A percentile compares a stretch with the other conserved stretches of the same genome.
Conservation (phyloP, 2,888 invertebrate species). For the Microchrysa polita region DNA sequence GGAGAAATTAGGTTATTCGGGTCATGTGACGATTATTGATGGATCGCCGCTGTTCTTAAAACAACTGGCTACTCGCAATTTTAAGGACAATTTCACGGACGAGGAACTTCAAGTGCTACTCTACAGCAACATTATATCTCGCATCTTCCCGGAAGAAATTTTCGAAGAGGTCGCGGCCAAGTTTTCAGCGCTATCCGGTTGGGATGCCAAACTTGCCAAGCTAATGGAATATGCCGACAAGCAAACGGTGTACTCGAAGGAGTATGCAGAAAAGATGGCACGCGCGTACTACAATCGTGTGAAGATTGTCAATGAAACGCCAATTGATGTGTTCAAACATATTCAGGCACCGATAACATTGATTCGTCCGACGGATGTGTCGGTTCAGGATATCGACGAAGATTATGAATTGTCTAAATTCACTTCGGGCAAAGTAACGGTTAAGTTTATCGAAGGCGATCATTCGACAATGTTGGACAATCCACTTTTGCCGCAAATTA, state of each 20-base stretch:
- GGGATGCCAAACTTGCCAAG: slow-evolving; percentile 68
- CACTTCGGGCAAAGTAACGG: slow-evolving; percentile 68
- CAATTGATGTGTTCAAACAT: slow-evolving; percentile 64
- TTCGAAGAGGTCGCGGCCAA: slow-evolving; percentile 59
- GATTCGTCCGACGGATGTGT: slow-evolving; percentile 71
- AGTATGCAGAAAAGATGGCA: slow-evolving; percentile 63
- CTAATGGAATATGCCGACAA: slow-evolving; percentile 65
- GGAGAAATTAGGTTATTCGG: slow-evolving; percentile 72
- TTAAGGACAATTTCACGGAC: slow-evolving; percentile 57
- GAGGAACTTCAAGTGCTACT: slow-evolving; percentile 58
- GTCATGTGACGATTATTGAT: slow-evolving; percentile 79
- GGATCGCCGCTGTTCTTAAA: slow-evolving; percentile 80
- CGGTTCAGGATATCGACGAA: slow-evolving; percentile 68
- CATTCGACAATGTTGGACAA: slow-evolving; percentile 77
- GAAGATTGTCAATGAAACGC: slow-evolving; percentile 66
- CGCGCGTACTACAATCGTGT: slow-evolving; percentile 67
- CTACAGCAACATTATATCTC: slow-evolving; percentile 56
- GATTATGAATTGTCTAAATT: slow-evolving; percentile 74
- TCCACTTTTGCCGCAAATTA: slow-evolving; percentile 70
- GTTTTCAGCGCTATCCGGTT: slow-evolving; percentile 67
- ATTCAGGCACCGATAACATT: slow-evolving; percentile 70
- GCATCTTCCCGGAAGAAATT: slow-evolving; percentile 60
- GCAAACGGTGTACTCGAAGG: slow-evolving; percentile 61
- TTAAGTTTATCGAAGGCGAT: slow-evolving; percentile 76
- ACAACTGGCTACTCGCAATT: slow-evolving; percentile 59